These are phyloP conservation scores for Xenentodon cancila DNA, from an alignment of 2,797 vertebrate genomes.

Conservation along the genomic window DNA sequence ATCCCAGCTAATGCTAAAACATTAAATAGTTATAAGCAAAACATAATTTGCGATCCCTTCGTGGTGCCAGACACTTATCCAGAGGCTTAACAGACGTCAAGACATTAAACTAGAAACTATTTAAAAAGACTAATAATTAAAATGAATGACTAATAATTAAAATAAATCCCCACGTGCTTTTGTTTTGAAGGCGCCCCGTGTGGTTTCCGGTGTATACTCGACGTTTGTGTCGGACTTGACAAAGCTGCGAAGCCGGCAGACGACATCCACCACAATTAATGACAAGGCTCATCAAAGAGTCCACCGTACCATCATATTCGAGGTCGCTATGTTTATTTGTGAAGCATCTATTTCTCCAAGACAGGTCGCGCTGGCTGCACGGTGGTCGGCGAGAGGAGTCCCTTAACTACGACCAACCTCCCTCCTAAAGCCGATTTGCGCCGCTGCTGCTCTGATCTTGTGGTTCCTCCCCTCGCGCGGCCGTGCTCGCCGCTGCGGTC, in stretches of 20 bases:
- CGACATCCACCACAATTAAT: background rate
- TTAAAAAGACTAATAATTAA: no score
- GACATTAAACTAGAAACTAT: no score
- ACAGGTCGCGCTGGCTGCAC: background rate
- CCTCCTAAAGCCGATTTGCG: conserved; percentile 18
- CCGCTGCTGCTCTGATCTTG: conserved; percentile 58
- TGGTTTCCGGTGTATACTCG: conserved; percentile 4
- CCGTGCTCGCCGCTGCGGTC: conserved; percentile 21
- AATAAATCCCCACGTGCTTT: background rate
- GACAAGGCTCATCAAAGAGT: conserved; percentile 1
- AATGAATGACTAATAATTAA: no score
- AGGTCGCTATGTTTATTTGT: background rate
- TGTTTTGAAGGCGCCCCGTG: conserved; percentile 24
- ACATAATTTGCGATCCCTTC: no score
- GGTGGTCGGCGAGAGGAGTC: background rate
- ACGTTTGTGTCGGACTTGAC: background rate
- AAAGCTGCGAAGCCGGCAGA: background rate
- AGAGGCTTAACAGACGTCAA: no score
- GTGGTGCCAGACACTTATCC: no score
- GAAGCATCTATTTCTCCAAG: background rate
- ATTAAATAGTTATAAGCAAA: no score
- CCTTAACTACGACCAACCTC: background rate
- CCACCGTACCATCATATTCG: background rate
- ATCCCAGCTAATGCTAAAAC: no score
- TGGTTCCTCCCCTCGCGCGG: conserved; percentile 70